Evolutionary conservation across 2,888 invertebrate species (phyloP).

Genomic region (Acleris cristana): DNA sequence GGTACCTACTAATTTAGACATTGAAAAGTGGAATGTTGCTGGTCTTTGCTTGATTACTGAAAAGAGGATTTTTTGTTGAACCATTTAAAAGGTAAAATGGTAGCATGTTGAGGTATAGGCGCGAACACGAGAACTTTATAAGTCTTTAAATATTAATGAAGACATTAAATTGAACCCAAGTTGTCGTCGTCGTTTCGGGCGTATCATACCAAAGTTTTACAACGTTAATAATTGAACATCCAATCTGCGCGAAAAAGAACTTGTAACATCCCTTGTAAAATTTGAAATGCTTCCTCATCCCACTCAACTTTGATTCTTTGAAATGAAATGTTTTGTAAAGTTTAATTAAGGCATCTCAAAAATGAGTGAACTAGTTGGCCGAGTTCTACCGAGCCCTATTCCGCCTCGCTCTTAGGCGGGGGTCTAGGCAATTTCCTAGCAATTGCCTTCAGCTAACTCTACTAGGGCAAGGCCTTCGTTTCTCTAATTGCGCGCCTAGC

Average conservation of each 20-base stretch:
- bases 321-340: conserved; percentile 14
- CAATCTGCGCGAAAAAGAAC: conserved; percentile 21
- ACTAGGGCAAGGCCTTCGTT: conserved; percentile 33
- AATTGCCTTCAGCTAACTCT: conserved; percentile 33
- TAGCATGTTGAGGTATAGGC: no score
- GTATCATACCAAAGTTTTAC: conserved; percentile 7
- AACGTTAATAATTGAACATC: conserved; percentile 22
- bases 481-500: conserved; percentile 18
- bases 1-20: neutral
- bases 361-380: conserved; percentile 27
- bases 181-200: neutral
- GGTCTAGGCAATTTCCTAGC: conserved; percentile 33
- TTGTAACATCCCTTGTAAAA: conserved; percentile 22
- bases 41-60: no score
- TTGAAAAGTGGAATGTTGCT: no score
- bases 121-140: neutral
- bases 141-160: conserved; percentile 9
- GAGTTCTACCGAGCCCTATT: conserved; percentile 12
- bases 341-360: conserved; percentile 31
- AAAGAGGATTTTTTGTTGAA: no score
- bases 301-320: conserved; percentile 10
- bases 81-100: no score
- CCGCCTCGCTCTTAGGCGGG: conserved; percentile 10
- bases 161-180: conserved; percentile 1
- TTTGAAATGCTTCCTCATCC: conserved; percentile 13